Conservation (phyloP, 1,140 invertebrate genomes). For the Bactericera cockerelli region DNA sequence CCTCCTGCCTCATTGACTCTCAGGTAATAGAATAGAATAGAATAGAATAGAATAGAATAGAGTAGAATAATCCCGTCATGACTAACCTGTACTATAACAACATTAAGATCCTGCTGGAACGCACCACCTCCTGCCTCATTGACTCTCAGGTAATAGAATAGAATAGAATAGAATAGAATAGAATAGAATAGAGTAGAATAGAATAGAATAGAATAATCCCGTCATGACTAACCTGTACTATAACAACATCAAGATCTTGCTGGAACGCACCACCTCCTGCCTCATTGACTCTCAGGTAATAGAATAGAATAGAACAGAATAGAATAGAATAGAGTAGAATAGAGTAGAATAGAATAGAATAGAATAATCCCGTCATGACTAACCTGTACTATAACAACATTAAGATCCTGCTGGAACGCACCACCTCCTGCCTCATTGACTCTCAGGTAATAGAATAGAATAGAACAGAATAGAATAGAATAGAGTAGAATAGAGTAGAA, state of each 20-base stretch:
- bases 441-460: constrained; percentile 55
- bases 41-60: no score
- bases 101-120: constrained; percentile 83
- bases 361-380: constrained; percentile 85
- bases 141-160: constrained; percentile 75
- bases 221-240: constrained; percentile 91
- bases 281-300: constrained; percentile 85
- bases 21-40: no score
- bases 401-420: constrained; percentile 82
- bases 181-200: no score
- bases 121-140: constrained; percentile 89
- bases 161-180: no score
- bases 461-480: constrained; percentile 12
- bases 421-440: constrained; percentile 91
- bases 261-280: constrained; percentile 85
- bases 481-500: constrained; percentile 74
- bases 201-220: no score
- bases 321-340: no score
- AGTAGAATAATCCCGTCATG: constrained; percentile 82
- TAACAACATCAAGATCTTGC: constrained; percentile 84
- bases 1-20: no score
- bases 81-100: constrained; percentile 91
- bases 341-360: no score
- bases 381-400: constrained; percentile 91
- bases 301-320: constrained; percentile 31